Conservation (phyloP, 1,140 invertebrate species). For the Diorhabda sublineata region DNA sequence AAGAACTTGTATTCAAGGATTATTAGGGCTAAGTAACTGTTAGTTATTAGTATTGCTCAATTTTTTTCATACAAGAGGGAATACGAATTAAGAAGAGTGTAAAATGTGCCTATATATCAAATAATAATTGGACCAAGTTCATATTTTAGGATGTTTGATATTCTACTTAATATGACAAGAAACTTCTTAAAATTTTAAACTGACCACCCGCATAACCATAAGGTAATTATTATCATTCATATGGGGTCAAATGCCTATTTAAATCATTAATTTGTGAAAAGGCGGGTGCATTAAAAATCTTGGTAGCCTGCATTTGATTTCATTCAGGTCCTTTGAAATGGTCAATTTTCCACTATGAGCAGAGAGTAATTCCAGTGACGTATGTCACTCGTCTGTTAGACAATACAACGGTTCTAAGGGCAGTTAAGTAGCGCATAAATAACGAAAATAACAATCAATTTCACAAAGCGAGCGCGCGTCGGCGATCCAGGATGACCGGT, state of each 20-base stretch:
- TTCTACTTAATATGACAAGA: too few species aligned
- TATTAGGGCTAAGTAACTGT: too few species aligned
- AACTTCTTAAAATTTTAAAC: neutral
- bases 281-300: neutral
- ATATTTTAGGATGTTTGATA: too few species aligned
- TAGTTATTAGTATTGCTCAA: too few species aligned
- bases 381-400: slow-evolving; percentile 27
- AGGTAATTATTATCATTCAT: neutral
- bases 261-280: neutral
- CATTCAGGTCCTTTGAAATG: neutral
- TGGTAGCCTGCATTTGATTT: neutral
- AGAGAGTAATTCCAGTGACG: slow-evolving; percentile 12
- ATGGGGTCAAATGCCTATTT: neutral
- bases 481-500: slow-evolving; percentile 29
- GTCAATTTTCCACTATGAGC: slow-evolving; percentile 8
- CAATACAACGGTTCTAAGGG: slow-evolving; percentile 20
- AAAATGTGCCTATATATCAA: too few species aligned
- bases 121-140: too few species aligned
- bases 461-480: slow-evolving; percentile 9
- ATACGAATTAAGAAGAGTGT: too few species aligned
- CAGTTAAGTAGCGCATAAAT: slow-evolving; percentile 31
- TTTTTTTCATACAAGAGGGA: too few species aligned
- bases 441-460: slow-evolving; percentile 41
- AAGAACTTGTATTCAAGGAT: too few species aligned
- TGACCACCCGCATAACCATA: neutral